Conservation (phyloP, 2,113 vertebrate species). For the Acanthisitta chloris region DNA sequence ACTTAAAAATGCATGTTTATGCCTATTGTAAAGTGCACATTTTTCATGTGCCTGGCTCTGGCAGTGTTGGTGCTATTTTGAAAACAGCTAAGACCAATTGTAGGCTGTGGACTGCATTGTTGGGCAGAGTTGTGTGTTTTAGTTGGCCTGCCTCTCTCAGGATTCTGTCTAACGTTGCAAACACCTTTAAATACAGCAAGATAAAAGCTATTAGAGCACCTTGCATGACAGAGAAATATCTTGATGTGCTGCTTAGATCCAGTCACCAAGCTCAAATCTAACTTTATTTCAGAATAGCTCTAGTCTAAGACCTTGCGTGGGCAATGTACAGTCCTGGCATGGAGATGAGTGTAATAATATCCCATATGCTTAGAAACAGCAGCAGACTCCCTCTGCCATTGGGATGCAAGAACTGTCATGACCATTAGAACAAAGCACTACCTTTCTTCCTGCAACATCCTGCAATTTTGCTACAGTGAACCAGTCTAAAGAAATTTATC, state of each 20-base stretch:
- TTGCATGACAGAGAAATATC: neutral
- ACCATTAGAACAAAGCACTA: neutral
- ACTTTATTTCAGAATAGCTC: neutral
- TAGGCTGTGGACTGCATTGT: neutral
- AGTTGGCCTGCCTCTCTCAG: neutral
- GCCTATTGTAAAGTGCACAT: neutral
- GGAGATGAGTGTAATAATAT: neutral
- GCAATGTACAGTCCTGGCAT: neutral
- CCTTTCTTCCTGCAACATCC: neutral
- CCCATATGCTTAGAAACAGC: neutral
- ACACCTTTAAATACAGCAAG: neutral
- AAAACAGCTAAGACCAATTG: neutral
- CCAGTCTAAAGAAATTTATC: neutral
- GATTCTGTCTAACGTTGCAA: neutral
- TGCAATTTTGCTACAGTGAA: neutral
- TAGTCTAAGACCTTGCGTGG: neutral
- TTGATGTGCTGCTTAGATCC: neutral
- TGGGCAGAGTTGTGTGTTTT: neutral
- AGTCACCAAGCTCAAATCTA: neutral
- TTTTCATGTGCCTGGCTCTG: neutral
- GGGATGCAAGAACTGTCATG: neutral
- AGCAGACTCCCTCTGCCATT: neutral
- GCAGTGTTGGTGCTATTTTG: neutral
- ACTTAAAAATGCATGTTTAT: neutral
- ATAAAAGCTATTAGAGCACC: neutral